Base-by-base conservation (phyloP, 1,140 invertebrate genomes). In the Ceratina australensis region DNA sequence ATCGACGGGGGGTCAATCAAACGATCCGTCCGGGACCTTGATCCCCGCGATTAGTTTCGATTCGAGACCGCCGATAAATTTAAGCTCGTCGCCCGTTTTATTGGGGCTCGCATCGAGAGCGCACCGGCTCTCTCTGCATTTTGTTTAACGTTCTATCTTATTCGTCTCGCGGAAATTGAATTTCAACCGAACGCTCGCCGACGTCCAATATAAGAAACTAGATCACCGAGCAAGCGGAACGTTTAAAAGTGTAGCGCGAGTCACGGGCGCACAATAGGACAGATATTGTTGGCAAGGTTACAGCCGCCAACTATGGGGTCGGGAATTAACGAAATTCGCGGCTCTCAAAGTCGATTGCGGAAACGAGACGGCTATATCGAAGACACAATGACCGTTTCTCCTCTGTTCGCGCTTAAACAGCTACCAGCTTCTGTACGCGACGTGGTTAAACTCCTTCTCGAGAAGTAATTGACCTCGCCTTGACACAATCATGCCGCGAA, bases 401-500 rank as follows among this genome's bases (percentile, higher is more conserved):
- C 33, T 3, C 33, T 2, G 33, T 42, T 0, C 33, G 10, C 33
- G 33, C 10, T 42, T 42, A 42, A 42, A 42, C 33, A 42, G 10
- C 33, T 7, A 5, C 0, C 33, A 42, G 33, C 33, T 42, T 10
- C 33, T 42, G 5, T 8, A 42, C 10, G 33, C 0, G 33, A 42
- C 5, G 10, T 42, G 33, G 33, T 42, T 10, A 10, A 42, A 33
- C 65, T 68, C n/a, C 42, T 59, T 75, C 73, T 68, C 73, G 64
- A 68, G 42, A n/a, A 75, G 64, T 57, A 75, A 75, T 75, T 68
- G 64, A 75, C 73, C 73, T 75, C 73, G 68, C 73, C 73, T 75
- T 75, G 73, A 75, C 73, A 75, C 73, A 33, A 59, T 67, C 72
- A 63, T 65, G 50, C 28, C 33, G 33, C 33, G 60, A 50, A 24